A percentile compares a stretch with the other conserved stretches of the same genome.
Conservation (phyloP, 2,113 vertebrate genomes). For the Onychostoma macrolepis region DNA sequence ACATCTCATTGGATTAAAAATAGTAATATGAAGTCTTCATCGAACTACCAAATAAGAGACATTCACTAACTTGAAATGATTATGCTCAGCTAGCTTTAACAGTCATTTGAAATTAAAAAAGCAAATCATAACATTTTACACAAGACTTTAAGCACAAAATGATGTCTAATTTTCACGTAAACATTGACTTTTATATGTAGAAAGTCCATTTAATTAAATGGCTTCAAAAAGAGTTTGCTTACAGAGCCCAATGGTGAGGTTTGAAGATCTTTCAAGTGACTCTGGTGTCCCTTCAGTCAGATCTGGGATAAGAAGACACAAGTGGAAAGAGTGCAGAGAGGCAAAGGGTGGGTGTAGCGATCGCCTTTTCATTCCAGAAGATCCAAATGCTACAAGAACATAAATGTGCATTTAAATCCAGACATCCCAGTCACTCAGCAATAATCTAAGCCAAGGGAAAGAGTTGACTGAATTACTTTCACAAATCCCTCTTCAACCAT, state of each 20-base stretch:
- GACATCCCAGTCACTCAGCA: conserved; percentile 22
- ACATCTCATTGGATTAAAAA: neutral
- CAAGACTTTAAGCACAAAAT: conserved; percentile 56
- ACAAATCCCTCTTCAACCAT: conserved; percentile 37
- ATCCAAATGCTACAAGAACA: conserved; percentile 5
- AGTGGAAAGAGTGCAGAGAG: neutral
- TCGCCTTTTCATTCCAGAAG: conserved; percentile 4
- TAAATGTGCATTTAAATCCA: conserved; percentile 43
- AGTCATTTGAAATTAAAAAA: conserved; percentile 59
- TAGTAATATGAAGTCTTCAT: neutral
- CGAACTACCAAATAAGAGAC: conserved; percentile 65
- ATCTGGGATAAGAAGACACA: neutral
- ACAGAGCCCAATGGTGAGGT: neutral
- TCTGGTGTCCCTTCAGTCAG: neutral
- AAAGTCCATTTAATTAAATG: conserved; percentile 58
- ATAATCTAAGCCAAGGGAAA: conserved; percentile 40
- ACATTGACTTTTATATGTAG: conserved; percentile 51
- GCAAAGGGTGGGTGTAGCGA: neutral
- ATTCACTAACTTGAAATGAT: conserved; percentile 64
- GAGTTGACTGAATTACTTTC: conserved; percentile 45
- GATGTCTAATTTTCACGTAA: conserved; percentile 57
- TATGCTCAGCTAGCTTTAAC: conserved; percentile 67
- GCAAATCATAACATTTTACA: conserved; percentile 76
- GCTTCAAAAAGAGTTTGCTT: neutral
- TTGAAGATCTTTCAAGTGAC: neutral